Evolutionary conservation across 2,797 vertebrate species (phyloP), one percentile per base, ranked within the genome.

Genomic region (Poecilia picta): DNA sequence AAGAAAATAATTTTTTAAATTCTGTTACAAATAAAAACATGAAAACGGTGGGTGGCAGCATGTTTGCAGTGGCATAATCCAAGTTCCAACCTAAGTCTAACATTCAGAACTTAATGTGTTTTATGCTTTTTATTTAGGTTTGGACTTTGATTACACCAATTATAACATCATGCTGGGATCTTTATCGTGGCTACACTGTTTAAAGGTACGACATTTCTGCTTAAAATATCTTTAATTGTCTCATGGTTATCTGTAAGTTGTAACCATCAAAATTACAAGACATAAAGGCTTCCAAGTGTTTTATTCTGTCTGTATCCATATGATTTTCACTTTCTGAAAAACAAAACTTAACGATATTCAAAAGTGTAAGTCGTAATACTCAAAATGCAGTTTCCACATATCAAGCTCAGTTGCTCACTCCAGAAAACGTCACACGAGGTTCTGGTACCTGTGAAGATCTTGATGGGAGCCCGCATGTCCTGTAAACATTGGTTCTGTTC

Each of bases 391-490:
- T 45, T 45, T n/a, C 2, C 39, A 70, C 13, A 31, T 31, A 16
- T 68, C 33, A 64, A 36, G 2, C 8, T 7, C 41, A 39, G 55
- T 28, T 47, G 10, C 20, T n/a, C 13, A 25, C 2, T 64, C 20
- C 62, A 74, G 36, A 43, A 74, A 33, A 45, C 0, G 11, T 70
- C 39, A 28, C 41, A 46, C 46, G 25, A 49, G 6, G 16, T 12
- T 62, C 20, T 79, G 12, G 1, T 92, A 97, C 96, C 95, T 95
- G 95, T 64, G 90, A 77, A 8, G 90, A 57, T 20, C n/a, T 79
- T 70, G 88, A 73, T 79, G 91, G 76, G 39, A 89, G 43, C 16
- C 89, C 92, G 84, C 87, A 84, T 87, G 92, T 89, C 85, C 95
- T 93, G 91, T 87, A 93, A 11, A 88, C 86, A 66, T 87, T 78